Conservation (phyloP, 2,113 vertebrate genomes). For the Haemorhous mexicanus region DNA sequence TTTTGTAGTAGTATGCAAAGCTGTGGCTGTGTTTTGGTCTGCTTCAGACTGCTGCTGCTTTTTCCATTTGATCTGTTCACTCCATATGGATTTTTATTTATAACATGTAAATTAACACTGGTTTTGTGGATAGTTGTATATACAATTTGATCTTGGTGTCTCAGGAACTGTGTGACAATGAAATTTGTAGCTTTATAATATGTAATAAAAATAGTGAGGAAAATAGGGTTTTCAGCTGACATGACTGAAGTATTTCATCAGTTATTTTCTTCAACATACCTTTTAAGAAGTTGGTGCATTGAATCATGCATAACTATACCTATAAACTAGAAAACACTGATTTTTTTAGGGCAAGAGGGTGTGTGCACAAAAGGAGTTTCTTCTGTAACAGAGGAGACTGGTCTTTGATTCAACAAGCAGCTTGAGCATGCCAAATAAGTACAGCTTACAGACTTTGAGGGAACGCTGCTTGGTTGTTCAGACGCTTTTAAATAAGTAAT, state of each 20-base stretch:
- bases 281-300: background rate
- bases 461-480: background rate
- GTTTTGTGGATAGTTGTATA: background rate
- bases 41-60: background rate
- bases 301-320: background rate
- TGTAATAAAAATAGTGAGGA: background rate
- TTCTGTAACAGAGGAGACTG: background rate
- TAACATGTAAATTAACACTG: background rate
- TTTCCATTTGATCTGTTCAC: background rate
- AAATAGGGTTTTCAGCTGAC: background rate
- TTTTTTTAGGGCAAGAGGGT: rapidly evolving
- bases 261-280: background rate
- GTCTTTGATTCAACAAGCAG: background rate
- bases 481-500: background rate
- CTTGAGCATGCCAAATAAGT: background rate
- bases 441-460: background rate
- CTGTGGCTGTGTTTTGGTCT: background rate
- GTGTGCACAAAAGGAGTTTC: rapidly evolving
- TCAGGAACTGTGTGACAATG: background rate
- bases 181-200: background rate
- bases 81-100: background rate
- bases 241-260: background rate
- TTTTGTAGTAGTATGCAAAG: background rate
- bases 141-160: background rate
- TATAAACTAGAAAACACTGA: background rate